Evolutionary conservation across 2,888 invertebrate species (phyloP), one percentile per base, ranked within the genome.

Genomic region (Odontomyia ornata): DNA sequence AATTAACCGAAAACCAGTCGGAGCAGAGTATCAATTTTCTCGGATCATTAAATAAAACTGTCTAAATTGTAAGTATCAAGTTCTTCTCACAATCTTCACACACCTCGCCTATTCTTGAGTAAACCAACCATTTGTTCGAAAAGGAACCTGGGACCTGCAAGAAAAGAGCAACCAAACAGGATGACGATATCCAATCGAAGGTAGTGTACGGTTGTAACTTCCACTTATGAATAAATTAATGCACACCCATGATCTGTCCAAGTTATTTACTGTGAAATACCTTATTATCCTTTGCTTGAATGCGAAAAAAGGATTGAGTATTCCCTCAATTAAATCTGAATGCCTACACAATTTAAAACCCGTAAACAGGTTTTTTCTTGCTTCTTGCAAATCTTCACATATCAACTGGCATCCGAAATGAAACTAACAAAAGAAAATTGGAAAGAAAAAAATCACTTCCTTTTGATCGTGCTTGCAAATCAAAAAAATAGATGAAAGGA

Each of bases 171-270:
- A 62, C 62, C 23, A 62, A 62, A 62, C 28, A 23, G 62, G 28
- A 27, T 15, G 62, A 25, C 27, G 15, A 18, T 52, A 52, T 18
- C n/a, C n/a, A 15, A 52, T 52, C 18, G n/a, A 18, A 52, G 18
- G 18, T 52, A 4, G 15, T 27, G 27, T 27, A 62, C 36, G 36
- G 3, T 60, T 5, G 23, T 23, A 60, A 27, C 13, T 15, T 36
- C 5, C 25, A 27, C 27, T 62, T 36, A 65, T 65, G 65, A 65
- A 65, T 65, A 65, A 65, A 65, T 65, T 65, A 65, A 65, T 65
- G 65, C 65, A 36, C 65, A 65, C 65, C 65, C 36, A 65, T 65
- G 65, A 27, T 65, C 57, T 9, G 57, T 25, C 57, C 57, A 60
- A 25, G 57, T 18, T 9, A 23, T 65, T 21, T 15, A 65, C 4